phyloP scores from a whole-genome alignment of 2,797 vertebrate species.

The Nothura maculosa region DNA sequence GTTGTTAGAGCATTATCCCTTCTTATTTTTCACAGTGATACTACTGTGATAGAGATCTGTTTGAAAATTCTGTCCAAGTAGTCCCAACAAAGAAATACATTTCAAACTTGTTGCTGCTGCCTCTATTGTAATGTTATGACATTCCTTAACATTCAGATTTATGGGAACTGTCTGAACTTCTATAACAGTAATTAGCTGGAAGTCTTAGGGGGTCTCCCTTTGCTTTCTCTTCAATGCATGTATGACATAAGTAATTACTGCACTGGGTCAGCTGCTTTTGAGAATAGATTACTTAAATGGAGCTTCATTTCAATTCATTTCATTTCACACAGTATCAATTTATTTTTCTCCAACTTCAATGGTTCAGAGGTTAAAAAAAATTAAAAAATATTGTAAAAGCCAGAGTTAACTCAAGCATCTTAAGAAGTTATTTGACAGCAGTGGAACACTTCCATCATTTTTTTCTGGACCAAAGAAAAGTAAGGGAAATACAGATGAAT shows the following conservation, averaged over 20 bases:
- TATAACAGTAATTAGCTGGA: conserved; percentile 23
- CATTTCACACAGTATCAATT: neutral
- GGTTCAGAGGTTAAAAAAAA: neutral
- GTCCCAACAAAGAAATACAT: neutral
- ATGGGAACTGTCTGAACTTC: conserved; percentile 29
- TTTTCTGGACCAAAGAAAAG: neutral
- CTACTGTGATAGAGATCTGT: neutral
- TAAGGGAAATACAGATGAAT: neutral
- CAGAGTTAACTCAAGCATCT: neutral
- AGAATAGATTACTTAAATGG: neutral
- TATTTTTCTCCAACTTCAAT: neutral
- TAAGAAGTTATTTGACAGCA: neutral
- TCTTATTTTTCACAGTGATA: conserved; percentile 21
- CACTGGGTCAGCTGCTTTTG: neutral
- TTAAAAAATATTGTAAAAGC: neutral
- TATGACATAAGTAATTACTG: neutral
- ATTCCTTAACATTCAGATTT: conserved; percentile 58
- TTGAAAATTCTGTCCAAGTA: conserved; percentile 13
- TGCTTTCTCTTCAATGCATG: neutral
- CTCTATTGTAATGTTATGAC: conserved; percentile 14
- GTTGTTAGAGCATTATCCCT: conserved; percentile 1
- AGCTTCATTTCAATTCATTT: neutral
- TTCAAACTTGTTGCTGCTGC: neutral
- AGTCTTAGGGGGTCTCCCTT: neutral
- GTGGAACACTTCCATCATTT: neutral